Conservation (phyloP, 2,113 vertebrate genomes). For the Aptenodytes forsteri region DNA sequence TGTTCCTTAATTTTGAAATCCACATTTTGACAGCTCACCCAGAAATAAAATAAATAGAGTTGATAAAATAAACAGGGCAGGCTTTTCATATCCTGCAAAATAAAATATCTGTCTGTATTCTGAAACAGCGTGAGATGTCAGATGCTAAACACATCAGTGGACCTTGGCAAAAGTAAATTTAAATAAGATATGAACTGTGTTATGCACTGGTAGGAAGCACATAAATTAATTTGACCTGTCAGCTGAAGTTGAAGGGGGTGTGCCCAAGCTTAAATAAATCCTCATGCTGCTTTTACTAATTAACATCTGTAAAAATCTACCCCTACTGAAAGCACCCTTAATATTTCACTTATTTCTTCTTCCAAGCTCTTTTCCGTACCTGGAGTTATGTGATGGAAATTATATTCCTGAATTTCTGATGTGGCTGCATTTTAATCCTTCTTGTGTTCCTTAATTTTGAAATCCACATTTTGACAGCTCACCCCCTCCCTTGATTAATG, state of each 20-base stretch:
- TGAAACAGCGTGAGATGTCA: conserved; percentile 60
- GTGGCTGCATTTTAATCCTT: conserved; percentile 62
- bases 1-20: conserved; percentile 69
- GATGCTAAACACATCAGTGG: conserved; percentile 30
- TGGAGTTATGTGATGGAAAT: conserved; percentile 47
- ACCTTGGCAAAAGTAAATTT: conserved; percentile 67
- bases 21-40: conserved; percentile 83
- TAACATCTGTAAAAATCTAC: conserved; percentile 55
- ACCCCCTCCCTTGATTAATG: conserved; percentile 87
- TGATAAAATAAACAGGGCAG: conserved; percentile 15
- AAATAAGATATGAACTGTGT: conserved; percentile 70
- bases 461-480: conserved; percentile 82
- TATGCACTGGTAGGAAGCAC: conserved; percentile 28
- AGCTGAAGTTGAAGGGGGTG: conserved; percentile 29
- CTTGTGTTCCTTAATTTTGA: conserved; percentile 69
- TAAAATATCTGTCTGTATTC: conserved; percentile 39
- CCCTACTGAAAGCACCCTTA: neutral
- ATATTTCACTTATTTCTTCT: conserved; percentile 48
- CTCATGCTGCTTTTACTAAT: conserved; percentile 58
- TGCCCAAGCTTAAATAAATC: conserved; percentile 40
- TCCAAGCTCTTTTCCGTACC: neutral
- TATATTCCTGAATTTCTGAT: conserved; percentile 42
- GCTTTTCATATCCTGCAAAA: conserved; percentile 25
- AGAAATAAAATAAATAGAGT: too few species aligned
- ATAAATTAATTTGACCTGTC: conserved; percentile 61